Evolutionary conservation across 2,113 vertebrate genomes (phyloP).

Genomic region (Entelurus aequoreus): DNA sequence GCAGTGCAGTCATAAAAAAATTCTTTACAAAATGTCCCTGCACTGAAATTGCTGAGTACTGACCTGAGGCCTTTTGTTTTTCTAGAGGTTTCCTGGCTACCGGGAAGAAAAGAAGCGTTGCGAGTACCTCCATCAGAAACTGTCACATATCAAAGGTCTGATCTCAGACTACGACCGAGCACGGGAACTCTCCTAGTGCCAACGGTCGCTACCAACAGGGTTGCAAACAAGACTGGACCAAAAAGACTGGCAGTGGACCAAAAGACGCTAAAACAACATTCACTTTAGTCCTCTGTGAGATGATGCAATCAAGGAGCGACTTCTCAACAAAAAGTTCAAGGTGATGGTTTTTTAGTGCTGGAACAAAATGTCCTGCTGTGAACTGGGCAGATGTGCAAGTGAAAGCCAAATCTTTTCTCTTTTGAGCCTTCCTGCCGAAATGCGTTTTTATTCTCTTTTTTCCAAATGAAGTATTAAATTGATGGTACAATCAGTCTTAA

Average conservation of each 20-base stretch:
- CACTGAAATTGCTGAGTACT: neutral
- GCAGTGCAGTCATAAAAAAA: neutral
- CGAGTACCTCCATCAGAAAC: constrained; percentile 82
- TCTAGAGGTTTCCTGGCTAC: constrained; percentile 77
- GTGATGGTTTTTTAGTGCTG: constrained; percentile 29
- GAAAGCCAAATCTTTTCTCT: constrained; percentile 43
- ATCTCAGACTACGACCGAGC: constrained; percentile 79
- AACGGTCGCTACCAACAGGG: constrained; percentile 23
- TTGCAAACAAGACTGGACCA: constrained; percentile 49
- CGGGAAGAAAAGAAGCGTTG: constrained; percentile 80
- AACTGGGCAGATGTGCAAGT: constrained; percentile 36
- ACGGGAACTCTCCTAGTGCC: constrained; percentile 59
- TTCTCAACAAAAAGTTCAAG: constrained; percentile 58
- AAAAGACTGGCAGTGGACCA: constrained; percentile 49
- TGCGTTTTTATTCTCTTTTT: constrained; percentile 26
- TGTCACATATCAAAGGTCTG: constrained; percentile 82
- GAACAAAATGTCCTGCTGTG: constrained; percentile 51
- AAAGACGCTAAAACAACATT: constrained; percentile 37
- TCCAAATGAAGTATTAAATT: constrained; percentile 39
- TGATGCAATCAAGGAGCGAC: constrained; percentile 45
- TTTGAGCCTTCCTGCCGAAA: constrained; percentile 32
- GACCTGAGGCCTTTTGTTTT: constrained; percentile 1
- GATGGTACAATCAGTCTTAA: constrained; percentile 68
- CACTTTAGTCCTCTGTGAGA: constrained; percentile 44
- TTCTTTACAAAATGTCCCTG: neutral